Base-by-base conservation (phyloP, 2,797 vertebrate species). In the Siniperca obscura region DNA sequence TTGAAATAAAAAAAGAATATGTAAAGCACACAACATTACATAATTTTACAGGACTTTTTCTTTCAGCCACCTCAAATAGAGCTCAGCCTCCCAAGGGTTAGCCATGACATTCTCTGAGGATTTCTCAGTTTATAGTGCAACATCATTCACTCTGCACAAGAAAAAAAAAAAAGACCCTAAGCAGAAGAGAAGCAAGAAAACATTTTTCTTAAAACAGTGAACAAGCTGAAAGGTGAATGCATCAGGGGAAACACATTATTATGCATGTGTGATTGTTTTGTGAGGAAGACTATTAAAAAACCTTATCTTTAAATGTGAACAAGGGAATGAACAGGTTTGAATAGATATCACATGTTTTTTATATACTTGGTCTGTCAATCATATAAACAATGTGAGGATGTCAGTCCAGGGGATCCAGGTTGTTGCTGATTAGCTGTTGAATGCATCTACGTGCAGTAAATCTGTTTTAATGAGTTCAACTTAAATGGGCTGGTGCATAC, bases 51-150 rank as follows among this genome's bases (percentile, higher is more conserved):
- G 61, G 60, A 84, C 56, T 70, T 78, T 86, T 76, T 84, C 53
- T 87, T 81, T 73, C 42, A 72, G 80, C 83, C 85, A 85, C 70
- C 79, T 86, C 69, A 85, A 82, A 87, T 12, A 85, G 86, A 86
- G 78, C 81, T 82, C 30, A 79, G 72, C 42, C 66, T 84, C 75
- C 72, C 66, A 74, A 79, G 64, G 80, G 78, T 87, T 86, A 90
- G 82, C 88, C 82, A 75, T 82, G 78, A 95, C 92, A 94, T 94
- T 95, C 91, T 94, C 87, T 88, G 81, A 93, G 81, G 82, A 84
- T 75, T 67, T 86, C 74, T 89, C 84, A 89, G 81, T 81, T 91
- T 90, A 89, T 90, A 94, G 92, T 94, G 94, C 93, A 95, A 94
- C 91, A 89, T 91, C 83, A 84, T 90, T 82, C 57, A 90, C 83